Evolutionary conservation across 2,113 vertebrate species (phyloP).

Genomic region (Cacatua alba): DNA sequence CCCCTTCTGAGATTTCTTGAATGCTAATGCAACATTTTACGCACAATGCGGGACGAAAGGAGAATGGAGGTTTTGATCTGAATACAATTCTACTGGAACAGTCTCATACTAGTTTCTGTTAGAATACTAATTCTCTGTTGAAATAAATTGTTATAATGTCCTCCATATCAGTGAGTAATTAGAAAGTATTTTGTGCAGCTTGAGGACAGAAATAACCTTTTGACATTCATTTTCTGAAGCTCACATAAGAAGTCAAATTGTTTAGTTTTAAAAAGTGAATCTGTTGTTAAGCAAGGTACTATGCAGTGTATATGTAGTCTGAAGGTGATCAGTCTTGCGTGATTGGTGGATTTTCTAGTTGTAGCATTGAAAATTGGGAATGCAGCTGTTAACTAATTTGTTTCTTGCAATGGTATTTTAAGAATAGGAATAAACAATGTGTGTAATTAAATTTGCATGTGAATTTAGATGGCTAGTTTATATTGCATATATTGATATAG

Average conservation of each 20-base stretch:
- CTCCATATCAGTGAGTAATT: neutral
- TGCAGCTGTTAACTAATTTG: neutral
- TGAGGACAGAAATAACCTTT: neutral
- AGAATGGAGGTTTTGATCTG: neutral
- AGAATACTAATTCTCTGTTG: neutral
- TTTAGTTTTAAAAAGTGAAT: neutral
- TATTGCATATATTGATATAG: neutral
- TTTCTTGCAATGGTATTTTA: neutral
- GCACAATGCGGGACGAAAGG: neutral
- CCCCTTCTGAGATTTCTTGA: neutral
- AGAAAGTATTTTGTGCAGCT: neutral
- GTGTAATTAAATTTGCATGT: neutral
- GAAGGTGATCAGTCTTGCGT: accelerated
- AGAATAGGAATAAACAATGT: neutral
- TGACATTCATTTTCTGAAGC: neutral
- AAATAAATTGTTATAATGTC: neutral
- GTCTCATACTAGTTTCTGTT: neutral
- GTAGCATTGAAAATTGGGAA: neutral
- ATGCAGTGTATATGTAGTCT: neutral
- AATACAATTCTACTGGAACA: neutral
- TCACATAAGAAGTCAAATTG: neutral
- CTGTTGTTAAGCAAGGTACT: neutral
- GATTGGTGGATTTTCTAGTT: neutral
- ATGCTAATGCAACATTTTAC: neutral
- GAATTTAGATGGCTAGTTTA: neutral